Percentiles rank a stretch among this genome's conserved stretches.
Evolutionary conservation across 2,113 vertebrate genomes (phyloP).

Genomic region (Daubentonia madagascariensis): DNA sequence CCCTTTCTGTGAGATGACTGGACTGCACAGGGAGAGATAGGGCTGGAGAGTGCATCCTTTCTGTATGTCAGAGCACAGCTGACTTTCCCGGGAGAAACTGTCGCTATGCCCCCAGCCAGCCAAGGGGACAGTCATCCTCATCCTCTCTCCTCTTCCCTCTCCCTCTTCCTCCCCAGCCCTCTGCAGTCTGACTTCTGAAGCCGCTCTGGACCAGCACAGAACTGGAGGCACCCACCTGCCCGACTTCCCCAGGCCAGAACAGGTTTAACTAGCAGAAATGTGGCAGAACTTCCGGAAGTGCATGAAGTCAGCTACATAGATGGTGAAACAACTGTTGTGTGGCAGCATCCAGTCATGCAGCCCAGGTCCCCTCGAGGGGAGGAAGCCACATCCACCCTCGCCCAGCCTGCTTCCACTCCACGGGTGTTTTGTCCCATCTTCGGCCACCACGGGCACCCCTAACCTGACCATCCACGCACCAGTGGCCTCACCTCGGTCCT

Average conservation of each 20-base stretch:
- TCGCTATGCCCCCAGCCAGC: background rate
- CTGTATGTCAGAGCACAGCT: background rate
- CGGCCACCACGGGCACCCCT: background rate
- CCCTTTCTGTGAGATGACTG: background rate
- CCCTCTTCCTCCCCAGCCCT: no score
- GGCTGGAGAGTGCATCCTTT: background rate
- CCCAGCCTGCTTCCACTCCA: background rate
- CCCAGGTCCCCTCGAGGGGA: background rate
- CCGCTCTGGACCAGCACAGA: background rate
- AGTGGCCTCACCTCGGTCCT: background rate
- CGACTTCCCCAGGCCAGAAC: background rate
- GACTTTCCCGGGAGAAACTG: background rate
- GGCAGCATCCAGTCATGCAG: background rate
- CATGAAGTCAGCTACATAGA: background rate
- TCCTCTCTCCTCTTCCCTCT: background rate
- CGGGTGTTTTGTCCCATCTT: background rate
- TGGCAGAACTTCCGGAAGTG: background rate
- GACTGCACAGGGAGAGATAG: background rate
- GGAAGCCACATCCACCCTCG: background rate
- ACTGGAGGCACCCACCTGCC: no score
- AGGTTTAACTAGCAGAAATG: background rate
- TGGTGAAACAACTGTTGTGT: background rate
- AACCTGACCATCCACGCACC: background rate
- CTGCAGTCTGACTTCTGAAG: background rate
- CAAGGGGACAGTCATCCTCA: accelerated